A percentile compares a stretch with the other conserved stretches of the same genome.
Conservation (phyloP, 2,113 vertebrate species). For the Meleagris gallopavo region DNA sequence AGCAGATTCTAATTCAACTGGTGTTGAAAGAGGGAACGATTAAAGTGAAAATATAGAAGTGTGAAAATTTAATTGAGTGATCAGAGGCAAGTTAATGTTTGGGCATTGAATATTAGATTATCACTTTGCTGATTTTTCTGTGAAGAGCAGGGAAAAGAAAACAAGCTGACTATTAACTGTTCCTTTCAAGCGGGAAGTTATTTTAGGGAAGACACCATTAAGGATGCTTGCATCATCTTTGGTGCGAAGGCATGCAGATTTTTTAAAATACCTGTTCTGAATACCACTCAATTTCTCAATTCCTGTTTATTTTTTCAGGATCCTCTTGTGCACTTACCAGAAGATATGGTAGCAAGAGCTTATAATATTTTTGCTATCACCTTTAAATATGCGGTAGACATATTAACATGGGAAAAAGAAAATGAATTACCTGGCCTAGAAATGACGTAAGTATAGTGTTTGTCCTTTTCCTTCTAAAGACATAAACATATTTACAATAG, state of each 20-base stretch:
- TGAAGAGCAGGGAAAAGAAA: not conserved
- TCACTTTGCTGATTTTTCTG: not conserved
- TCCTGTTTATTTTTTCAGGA: conserved; percentile 81
- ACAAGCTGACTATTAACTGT: not conserved
- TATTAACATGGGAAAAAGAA: conserved; percentile 96
- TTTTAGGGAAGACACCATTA: not conserved
- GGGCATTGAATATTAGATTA: not conserved
- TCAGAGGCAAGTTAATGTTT: not conserved
- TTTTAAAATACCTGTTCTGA: not conserved
- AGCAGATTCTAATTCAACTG: not conserved
- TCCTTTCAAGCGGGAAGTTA: not conserved
- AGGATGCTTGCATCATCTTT: not conserved
- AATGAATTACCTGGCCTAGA: conserved; percentile 89
- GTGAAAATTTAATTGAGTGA: not conserved
- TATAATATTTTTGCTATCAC: conserved; percentile 92
- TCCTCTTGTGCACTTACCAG: conserved; percentile 87
- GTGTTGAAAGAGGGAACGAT: not conserved
- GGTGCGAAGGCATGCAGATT: not conserved
- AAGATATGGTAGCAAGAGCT: conserved; percentile 88
- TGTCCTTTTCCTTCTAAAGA: not conserved
- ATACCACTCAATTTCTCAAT: not conserved
- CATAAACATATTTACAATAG: not conserved
- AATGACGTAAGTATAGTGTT: conserved; percentile 81
- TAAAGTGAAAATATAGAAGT: not conserved
- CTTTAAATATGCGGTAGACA: conserved; percentile 94